Evolutionary conservation across 2,113 vertebrate species (phyloP), one percentile per base, ranked within the genome.

Genomic region (Rafetus swinhoei): DNA sequence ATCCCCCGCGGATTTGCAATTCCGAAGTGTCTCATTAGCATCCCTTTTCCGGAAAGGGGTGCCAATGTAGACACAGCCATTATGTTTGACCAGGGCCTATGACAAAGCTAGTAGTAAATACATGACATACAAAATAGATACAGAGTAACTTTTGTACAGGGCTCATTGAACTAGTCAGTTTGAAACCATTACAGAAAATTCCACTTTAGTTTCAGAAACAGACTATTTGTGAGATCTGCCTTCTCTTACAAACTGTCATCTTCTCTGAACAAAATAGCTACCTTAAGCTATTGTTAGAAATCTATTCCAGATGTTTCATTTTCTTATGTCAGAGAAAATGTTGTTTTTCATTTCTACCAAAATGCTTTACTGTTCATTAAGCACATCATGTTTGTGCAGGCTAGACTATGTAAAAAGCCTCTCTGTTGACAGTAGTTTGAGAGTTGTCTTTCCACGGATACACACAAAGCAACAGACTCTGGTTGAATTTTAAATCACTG

Each of bases 141-240:
- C 24, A 82, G 9, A 25, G 79, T 45, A 2, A 4, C 3, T 35
- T 52, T 9, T 35, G 62, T 7, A 54, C 84, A 79, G 1, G 3
- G 1, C 1, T 79, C 79, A 60, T 86, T 86, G 9, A 19, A 53
- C 53, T 65, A 69, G 29, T 77, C 45, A 15, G 21, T 65, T 81
- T 4, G 32, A 81, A n/a, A 9, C 7, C 32, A 79, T 56, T 55
- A 32, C 29, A 81, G 59, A 90, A 5, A 79, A 59, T 32, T 89
- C 18, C 3, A 35, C 12, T 1, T 84, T 10, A 83, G 81, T 74
- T 81, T 86, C 52, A 52, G 24, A 86, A 18, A 86, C 86, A 88
- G 80, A 2, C 2, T 74, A 18, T 81, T 80, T 50, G 8, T 50
- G 80, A 54, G 6, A 53, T 16, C 22, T 52, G 5, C 0, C 0